Evolutionary conservation across 2,113 vertebrate species (phyloP), one percentile per base, ranked within the genome.

Genomic region (Cisticola juncidis): DNA sequence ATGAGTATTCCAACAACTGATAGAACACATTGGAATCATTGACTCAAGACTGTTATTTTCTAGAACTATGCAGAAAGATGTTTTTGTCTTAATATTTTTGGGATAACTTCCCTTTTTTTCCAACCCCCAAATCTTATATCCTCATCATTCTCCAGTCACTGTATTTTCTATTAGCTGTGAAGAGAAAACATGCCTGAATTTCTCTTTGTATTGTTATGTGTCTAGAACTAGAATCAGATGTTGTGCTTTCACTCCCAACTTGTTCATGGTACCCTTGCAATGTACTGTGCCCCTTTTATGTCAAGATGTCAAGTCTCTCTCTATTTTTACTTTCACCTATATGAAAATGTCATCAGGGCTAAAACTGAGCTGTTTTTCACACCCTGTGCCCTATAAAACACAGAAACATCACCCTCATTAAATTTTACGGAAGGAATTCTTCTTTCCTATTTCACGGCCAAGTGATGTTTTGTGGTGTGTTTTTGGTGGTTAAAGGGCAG

Each of bases 281-380:
- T 31, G 21, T 35, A 54, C 85, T n/a, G 14, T 44, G 8, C 73
- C 73, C 48, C 54, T 95, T 96, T 92, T 78, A 94, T 58, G 53
- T 95, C 82, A 87, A 61, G 87, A 90, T 91, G 95, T 95, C 92
- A 92, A 89, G 40, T 69, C 48, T 89, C 84, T 89, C 86, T 92
- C 85, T 86, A 71, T 92, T 97, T 97, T 95, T 78, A 65, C 90
- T 95, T 94, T 72, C 90, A 94, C 92, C 76, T 95, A 70, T 58
- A 92, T 96, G 94, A 97, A 97, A 95, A 97, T 97, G 91, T 97
- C 95, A 95, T 88, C 85, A 54, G 64, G 86, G 58, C 95, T 95
- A 94, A 92, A 86, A 85, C n/a, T 25, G 86, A 94, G 88, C 89
- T 96, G 93, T 90, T 96, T 95, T 97, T 97, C 96, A 95, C 93